Evolutionary conservation across 2,113 vertebrate genomes (phyloP), one percentile per base, ranked within the genome.

Genomic region (Oenanthe melanoleuca): DNA sequence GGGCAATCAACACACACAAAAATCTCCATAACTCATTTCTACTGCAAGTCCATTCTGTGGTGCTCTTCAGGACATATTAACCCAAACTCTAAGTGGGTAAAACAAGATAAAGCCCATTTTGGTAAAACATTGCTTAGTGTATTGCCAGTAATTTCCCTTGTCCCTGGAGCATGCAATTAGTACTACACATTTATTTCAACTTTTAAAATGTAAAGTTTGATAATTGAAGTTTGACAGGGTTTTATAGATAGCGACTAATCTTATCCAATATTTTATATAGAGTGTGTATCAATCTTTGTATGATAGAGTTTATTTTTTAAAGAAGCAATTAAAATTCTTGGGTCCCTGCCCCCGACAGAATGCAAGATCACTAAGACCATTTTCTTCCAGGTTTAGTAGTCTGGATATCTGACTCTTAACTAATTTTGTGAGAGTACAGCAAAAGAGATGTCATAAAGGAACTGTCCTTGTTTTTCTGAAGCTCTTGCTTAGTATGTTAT

Each of bases 201-300:
- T 94, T 93, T 89, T 70, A 80, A 20, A n/a, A 42, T 11, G 3
- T 50, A 34, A 44, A 80, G 1, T 57, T 65, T 75, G 13, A 23
- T 65, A 94, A 85, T 57, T 86, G 72, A 83, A 93, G 52, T 37
- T 92, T 96, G n/a, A 92, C 55, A 78, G 14, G 33, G 33, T 70
- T 96, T 97, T 84, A 89, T 66, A 93, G 66, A 81, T 34, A 92
- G 74, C 85, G 67, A 82, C 61, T 80, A 66, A 85, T 90, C 29
- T 72, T 53, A 53, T 56, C 23, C 9, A 53, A 12, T 55, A 28
- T 45, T 63, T 28, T 26, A 47, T 33, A 19, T 47, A 75, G 1
- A 61, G 5, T 61, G 4, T 65, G 40, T 44, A 59, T 59, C 33
- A 65, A 24, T 60, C 37, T 93, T 81, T 78, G 38, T 52, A 12